These are phyloP conservation scores for Pygoscelis adeliae DNA, from an alignment of 2,113 vertebrate genomes.

Conservation along the genomic window DNA sequence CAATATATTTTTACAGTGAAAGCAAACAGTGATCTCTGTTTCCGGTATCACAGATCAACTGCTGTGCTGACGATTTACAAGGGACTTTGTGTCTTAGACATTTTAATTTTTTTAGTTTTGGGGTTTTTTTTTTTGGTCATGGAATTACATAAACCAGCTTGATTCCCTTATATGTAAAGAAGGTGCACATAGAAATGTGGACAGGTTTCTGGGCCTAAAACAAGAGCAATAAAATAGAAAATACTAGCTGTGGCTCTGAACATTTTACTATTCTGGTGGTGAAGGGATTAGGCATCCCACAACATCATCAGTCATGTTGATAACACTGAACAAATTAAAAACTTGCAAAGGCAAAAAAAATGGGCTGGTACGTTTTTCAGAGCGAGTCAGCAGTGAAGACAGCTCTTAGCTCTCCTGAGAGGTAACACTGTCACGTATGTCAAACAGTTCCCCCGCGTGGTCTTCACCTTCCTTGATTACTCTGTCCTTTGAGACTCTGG, in stretches of 20 bases:
- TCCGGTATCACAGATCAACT: neutral
- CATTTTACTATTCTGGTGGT: neutral
- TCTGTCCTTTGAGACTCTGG: neutral
- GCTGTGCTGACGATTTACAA: neutral
- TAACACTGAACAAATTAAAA: neutral
- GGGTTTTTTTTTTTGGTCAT: neutral
- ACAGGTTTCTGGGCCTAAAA: neutral
- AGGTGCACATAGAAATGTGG: neutral
- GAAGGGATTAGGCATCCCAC: neutral
- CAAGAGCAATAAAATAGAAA: neutral
- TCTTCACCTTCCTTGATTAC: neutral
- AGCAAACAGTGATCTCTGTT: neutral
- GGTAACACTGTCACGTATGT: fast-evolving
- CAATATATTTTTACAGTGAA: neutral
- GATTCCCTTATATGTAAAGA: neutral
- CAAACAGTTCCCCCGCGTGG: fast-evolving
- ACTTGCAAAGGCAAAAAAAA: neutral
- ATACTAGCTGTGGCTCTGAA: neutral
- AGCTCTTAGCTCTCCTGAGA: neutral
- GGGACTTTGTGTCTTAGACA: neutral
- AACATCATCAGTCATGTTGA: neutral
- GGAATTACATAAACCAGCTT: neutral
- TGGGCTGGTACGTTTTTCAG: neutral
- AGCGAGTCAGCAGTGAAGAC: neutral
- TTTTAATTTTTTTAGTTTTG: neutral